Evolutionary conservation across 2,888 invertebrate genomes (phyloP), one percentile per base, ranked within the genome.

Genomic region (Orchesella flavescens): DNA sequence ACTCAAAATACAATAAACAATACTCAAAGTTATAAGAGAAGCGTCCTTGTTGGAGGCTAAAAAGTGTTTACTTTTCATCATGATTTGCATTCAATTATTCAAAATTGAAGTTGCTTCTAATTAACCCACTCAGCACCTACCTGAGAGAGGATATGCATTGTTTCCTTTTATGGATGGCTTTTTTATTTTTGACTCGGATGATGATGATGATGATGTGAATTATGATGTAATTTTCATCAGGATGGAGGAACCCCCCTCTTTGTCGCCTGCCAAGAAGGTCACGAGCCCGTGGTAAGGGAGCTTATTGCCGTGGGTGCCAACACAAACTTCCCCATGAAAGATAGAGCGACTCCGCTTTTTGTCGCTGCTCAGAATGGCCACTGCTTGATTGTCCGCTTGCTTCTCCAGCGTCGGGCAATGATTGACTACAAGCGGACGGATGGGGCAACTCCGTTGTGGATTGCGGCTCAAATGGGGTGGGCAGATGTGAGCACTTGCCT

Each of bases 231-330:
- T 17, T 63, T 57, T 57, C 34, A 97, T 57, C 34, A 97, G 97
- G 97, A 98, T 90, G 97, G 97, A n/a, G 97, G 97, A 79, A 97
- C 97, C 43, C 96, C 98, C 0, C 91, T 97, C 80, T 97, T 97
- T 90, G 95, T 98, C 76, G 94, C 97, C 71, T 95, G 96, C 87
- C 97, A 97, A 89, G 96, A 96, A 89, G 97, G 97, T 0, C 96
- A 97, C 90, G 91, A 95, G 89, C 94, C 96, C 84, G 94, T 97
- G 84, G 97, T 96, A 4, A 93, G 95, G 88, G 95, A 96, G 90
- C 91, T 98, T 7, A 92, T 97, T 75, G 93, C 93, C 83, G 93
- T 94, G 89, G 97, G 97, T 10, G 95, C 95, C 9, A 92, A 94
- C 90, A 93, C 95, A 53, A 95, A 96, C 89, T 93, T 94, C 19